Conservation (phyloP, 2,113 vertebrate genomes). For the Lepisosteus oculatus region DNA sequence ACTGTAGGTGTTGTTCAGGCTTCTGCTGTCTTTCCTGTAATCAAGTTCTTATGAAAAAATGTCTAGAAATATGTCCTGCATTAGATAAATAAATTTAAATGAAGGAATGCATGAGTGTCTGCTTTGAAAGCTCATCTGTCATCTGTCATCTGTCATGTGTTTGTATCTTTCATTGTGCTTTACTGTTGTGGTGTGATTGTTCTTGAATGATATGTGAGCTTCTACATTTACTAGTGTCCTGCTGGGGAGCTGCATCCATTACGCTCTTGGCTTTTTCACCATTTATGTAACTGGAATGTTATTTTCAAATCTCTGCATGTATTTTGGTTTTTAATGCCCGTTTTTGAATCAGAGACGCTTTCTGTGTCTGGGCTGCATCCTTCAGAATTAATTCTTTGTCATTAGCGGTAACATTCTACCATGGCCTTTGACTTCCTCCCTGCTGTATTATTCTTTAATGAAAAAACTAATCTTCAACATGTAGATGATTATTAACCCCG, state of each 20-base stretch:
- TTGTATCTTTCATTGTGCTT: background rate
- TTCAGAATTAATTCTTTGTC: conserved; percentile 8
- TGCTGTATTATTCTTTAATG: conserved; percentile 39
- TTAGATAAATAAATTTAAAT: background rate
- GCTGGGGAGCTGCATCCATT: background rate
- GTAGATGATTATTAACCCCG: conserved; percentile 14
- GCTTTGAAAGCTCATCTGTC: conserved; percentile 46
- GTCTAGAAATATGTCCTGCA: background rate
- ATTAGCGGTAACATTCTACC: conserved; percentile 35
- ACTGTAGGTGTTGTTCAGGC: conserved; percentile 9
- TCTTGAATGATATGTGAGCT: conserved; percentile 29
- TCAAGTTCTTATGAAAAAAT: background rate
- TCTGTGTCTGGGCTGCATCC: background rate
- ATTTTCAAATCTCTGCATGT: conserved; percentile 8
- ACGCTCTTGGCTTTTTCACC: conserved; percentile 8
- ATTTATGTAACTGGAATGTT: background rate
- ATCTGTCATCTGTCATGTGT: conserved; percentile 43
- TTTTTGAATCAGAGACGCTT: conserved; percentile 6
- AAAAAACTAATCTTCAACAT: conserved; percentile 14
- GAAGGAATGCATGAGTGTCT: conserved; percentile 44
- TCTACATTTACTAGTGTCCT: conserved; percentile 14
- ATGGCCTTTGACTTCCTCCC: conserved; percentile 61
- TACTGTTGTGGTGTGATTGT: conserved; percentile 10
- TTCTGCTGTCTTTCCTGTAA: background rate
- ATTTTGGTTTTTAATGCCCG: background rate